Base-by-base conservation (phyloP, 2,113 vertebrate species). In the Cnemophilus loriae region DNA sequence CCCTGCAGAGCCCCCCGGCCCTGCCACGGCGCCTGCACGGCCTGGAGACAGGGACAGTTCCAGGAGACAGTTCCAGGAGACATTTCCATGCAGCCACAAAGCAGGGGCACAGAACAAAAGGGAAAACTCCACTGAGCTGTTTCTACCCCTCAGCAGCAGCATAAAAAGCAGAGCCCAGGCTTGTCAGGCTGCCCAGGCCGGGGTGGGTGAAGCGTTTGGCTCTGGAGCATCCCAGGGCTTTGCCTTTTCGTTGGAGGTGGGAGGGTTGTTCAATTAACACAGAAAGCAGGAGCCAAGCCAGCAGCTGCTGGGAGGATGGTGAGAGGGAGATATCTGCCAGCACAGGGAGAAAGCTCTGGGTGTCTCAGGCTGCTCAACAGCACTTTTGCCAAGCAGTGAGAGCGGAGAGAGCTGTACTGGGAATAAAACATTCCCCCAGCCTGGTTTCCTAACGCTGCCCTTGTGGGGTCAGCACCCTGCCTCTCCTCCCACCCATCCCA, bases 321-420 rank as follows among this genome's bases (percentile, higher is more conserved):
- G 55, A 83, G 41, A 78, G 32, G 56, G 26, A 57, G 84, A 64
- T 28, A 55, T 21, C 63, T 84, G 39, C 20, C 61, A 63, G 78
- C 9, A 14, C 8, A 35, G n/a, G 19, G 59, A 27, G 44, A 33
- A 33, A 76, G 32, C 56, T n/a, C 53, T 11, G 64, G n/a, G 10
- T n/a, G 52, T 20, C 87, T 70, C 52, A 42, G 57, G 46, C 83
- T 82, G 71, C 60, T 64, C 37, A 27, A 11, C n/a, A 57, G 59
- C 79, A 3, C 9, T 73, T 85, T 10, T 69, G 33, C 60, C 69
- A 53, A 77, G 81, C 68, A 49, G 7, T 1, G 16, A 33, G 44
- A 75, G 42, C 7, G 18, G 27, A 33, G 9, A 30, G 1, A 77
- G 68, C 24, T 0, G 0, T 11, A 23, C 8, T 39, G 64, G 77